These are phyloP conservation scores for Lasiurus cinereus DNA, from an alignment of 2,113 vertebrate genomes.

Conservation along the genomic window DNA sequence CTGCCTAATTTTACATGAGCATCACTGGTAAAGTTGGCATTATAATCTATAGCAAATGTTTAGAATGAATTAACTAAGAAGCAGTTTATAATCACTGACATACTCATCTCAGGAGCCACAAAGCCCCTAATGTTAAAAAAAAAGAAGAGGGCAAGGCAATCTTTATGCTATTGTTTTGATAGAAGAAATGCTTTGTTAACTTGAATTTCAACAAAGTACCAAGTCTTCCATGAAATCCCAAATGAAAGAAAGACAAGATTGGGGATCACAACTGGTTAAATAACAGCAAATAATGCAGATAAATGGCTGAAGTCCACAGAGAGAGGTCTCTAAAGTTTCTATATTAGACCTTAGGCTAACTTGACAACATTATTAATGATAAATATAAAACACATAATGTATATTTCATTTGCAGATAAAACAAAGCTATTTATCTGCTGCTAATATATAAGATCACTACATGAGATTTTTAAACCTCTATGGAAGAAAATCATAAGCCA, in stretches of 20 bases:
- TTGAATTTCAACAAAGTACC: background rate
- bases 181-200: background rate
- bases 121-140: background rate
- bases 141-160: background rate
- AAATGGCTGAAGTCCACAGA: background rate
- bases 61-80: background rate
- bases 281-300: background rate
- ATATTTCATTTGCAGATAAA: slow-evolving; percentile 8
- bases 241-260: slow-evolving; percentile 31
- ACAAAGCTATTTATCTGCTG: background rate
- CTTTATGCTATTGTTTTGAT: background rate
- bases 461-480: slow-evolving; percentile 22
- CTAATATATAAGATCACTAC: background rate
- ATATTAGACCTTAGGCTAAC: background rate
- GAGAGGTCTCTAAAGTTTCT: background rate
- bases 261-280: background rate
- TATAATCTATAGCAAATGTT: background rate
- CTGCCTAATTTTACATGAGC: background rate
- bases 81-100: background rate
- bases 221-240: background rate
- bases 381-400: slow-evolving; percentile 7
- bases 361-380: slow-evolving; percentile 42
- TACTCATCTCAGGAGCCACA: background rate
- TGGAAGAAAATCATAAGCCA: background rate
- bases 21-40: background rate